phyloP scores from a whole-genome alignment of 2,797 vertebrate species.

The Halcyon chelicuti region DNA sequence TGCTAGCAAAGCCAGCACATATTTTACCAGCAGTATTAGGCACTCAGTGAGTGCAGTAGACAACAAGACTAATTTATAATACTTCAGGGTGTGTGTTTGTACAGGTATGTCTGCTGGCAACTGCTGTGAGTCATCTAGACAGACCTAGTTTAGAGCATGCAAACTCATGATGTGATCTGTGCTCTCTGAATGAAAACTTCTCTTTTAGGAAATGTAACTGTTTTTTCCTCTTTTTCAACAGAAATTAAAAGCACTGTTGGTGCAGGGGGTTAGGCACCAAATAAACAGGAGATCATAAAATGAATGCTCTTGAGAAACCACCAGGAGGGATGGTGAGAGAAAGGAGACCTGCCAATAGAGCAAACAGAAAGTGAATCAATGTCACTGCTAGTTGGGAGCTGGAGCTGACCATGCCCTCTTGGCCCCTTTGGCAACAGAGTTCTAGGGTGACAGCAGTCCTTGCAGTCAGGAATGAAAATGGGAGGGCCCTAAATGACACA shows the following conservation, averaged over 20 bases:
- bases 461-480: not conserved
- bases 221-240: not conserved
- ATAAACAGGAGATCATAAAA: not conserved
- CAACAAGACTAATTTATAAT: slow-evolving; percentile 14
- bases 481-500: not conserved
- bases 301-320: not conserved
- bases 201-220: not conserved
- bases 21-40: not conserved
- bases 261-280: not conserved
- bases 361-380: not conserved
- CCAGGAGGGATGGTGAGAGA: not conserved
- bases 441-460: not conserved
- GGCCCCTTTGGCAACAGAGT: not conserved
- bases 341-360: not conserved
- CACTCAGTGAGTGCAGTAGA: not conserved
- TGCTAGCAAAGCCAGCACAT: not conserved
- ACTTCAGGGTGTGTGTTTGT: slow-evolving; percentile 16
- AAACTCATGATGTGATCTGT: not conserved
- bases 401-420: fast-evolving
- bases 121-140: not conserved
- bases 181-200: not conserved
- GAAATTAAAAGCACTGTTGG: not conserved
- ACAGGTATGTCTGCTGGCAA: slow-evolving; percentile 46
- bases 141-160: not conserved
- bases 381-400: fast-evolving